A percentile compares a stretch with the other conserved stretches of the same genome.
Conservation (phyloP, 2,888 invertebrate genomes). For the Synanthedon formicaeformis region DNA sequence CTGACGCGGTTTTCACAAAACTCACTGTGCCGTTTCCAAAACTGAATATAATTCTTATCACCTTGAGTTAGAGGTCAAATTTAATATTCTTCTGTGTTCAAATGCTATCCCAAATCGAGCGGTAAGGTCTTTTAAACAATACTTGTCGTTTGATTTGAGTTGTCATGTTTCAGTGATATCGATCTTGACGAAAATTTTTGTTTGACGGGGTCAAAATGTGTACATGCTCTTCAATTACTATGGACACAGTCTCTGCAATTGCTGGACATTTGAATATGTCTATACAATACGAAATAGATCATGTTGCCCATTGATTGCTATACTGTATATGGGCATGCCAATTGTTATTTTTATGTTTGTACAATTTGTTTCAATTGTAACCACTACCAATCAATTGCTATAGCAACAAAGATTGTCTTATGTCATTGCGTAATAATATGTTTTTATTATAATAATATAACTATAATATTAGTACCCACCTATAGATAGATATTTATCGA, state of each 20-base stretch:
- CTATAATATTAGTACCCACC: no score
- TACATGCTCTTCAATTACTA: conserved; percentile 60
- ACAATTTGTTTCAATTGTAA: not conserved
- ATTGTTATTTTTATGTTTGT: conserved; percentile 1
- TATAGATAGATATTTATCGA: no score
- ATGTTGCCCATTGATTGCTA: conserved; percentile 33
- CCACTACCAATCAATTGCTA: no score
- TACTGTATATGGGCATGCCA: conserved; percentile 4
- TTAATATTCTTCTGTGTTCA: conserved; percentile 3
- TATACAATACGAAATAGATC: conserved; percentile 22
- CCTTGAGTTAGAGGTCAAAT: not conserved
- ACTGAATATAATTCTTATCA: not conserved
- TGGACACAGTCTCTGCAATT: conserved; percentile 39
- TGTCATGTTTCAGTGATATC: conserved; percentile 57
- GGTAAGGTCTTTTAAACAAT: conserved; percentile 49
- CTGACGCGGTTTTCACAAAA: conserved; percentile 35
- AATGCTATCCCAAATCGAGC: conserved; percentile 25
- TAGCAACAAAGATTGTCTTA: no score
- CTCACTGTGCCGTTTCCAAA: not conserved
- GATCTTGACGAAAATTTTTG: conserved; percentile 59
- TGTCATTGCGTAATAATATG: no score
- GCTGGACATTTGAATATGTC: conserved; percentile 24
- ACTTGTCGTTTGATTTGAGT: conserved; percentile 62
- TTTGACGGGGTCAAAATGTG: conserved; percentile 57
- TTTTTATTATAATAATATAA: no score